Conservation (phyloP, 2,797 vertebrate species). For the Bradypus variegatus region DNA sequence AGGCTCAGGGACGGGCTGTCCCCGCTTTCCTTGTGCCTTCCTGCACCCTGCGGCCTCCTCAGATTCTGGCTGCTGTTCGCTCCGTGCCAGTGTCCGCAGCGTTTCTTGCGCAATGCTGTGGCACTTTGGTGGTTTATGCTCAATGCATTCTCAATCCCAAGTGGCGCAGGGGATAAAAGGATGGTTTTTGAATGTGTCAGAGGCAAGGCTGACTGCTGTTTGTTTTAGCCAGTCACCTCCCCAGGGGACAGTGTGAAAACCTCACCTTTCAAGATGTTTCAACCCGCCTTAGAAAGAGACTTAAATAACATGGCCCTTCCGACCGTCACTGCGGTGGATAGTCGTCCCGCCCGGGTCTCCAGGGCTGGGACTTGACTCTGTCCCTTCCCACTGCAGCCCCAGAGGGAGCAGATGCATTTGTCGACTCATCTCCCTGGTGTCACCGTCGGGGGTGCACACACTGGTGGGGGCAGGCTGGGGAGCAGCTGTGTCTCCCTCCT, state of each 20-base stretch:
- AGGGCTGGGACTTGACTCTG: neutral
- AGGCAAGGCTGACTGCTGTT: slow-evolving; percentile 12
- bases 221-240: slow-evolving; percentile 37
- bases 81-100: neutral
- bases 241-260: slow-evolving; percentile 18
- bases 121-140: slow-evolving; percentile 32
- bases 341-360: neutral
- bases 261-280: slow-evolving; percentile 39
- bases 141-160: slow-evolving; percentile 30
- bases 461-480: neutral
- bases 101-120: neutral
- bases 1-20: neutral
- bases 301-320: neutral
- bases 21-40: neutral
- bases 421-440: neutral
- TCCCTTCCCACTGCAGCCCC: neutral
- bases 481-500: neutral
- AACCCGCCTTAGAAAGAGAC: slow-evolving; percentile 9
- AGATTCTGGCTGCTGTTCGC: too few relatives aligned
- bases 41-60: neutral
- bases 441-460: neutral
- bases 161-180: slow-evolving; percentile 25
- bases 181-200: slow-evolving; percentile 19
- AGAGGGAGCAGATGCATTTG: neutral
- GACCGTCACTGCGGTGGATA: neutral